Evolutionary conservation across 2,797 vertebrate species (phyloP).

Genomic region (Ataeniobius toweri): DNA sequence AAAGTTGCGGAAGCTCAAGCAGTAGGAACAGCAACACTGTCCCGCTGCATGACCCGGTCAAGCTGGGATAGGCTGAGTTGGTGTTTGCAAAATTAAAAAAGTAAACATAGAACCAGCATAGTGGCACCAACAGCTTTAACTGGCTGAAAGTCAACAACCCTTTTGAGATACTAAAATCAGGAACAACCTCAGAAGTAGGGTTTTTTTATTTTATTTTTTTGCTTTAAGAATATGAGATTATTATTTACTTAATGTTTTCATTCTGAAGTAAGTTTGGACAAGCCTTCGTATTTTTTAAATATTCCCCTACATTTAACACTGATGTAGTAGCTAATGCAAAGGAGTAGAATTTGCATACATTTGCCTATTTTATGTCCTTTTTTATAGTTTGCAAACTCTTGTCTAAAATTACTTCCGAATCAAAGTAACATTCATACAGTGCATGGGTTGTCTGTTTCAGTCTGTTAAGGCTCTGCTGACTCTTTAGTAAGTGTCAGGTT

Average conservation of each 20-base stretch:
- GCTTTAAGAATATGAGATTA: neutral
- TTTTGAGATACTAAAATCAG: constrained; percentile 13
- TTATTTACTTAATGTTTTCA: neutral
- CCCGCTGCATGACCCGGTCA: constrained; percentile 57
- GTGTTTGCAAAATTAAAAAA: constrained; percentile 60
- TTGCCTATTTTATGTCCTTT: constrained; percentile 32
- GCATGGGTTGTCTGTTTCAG: constrained; percentile 83
- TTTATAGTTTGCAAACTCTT: constrained; percentile 59
- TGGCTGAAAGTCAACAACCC: constrained; percentile 82
- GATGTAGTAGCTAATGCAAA: neutral
- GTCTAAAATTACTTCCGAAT: constrained; percentile 54
- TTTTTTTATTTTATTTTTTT: constrained; percentile 5
- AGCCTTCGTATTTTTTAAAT: neutral
- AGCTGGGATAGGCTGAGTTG: constrained; percentile 55
- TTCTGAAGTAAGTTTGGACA: neutral
- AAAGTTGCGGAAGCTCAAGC: constrained; percentile 72
- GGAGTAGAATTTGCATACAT: neutral
- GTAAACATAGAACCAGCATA: constrained; percentile 63
- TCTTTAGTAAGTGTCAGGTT: constrained; percentile 76
- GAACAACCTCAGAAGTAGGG: constrained; percentile 24
- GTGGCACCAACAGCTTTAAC: constrained; percentile 79
- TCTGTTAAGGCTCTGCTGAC: constrained; percentile 84
- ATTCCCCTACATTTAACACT: neutral
- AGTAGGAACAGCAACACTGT: constrained; percentile 62
- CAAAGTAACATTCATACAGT: constrained; percentile 61